Evolutionary conservation across 2,888 invertebrate species (phyloP), one percentile per base, ranked within the genome.

Genomic region (Copidosoma aretas): DNA sequence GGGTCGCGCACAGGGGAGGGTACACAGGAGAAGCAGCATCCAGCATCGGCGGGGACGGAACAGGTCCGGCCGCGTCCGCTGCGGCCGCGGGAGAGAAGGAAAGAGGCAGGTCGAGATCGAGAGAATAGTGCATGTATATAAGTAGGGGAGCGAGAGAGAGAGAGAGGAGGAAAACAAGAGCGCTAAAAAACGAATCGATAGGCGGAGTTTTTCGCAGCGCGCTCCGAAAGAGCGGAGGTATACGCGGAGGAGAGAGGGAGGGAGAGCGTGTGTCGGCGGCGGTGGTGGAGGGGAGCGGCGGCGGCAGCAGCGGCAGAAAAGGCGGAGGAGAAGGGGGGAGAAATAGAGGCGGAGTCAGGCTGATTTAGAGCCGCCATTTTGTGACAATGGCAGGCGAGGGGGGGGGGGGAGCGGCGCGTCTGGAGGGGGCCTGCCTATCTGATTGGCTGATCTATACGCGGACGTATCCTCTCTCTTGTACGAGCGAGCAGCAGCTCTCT

Each of bases 351-450:
- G 83, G 83, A 82, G 83, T 80, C 81, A 73, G 73, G 75, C 81
- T 83, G 83, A 83, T 83, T 83, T 83, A 83, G 80, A 78, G 82
- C 81, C 83, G 83, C 83, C 83, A 83, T 83, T 83, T 83, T 83
- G 83, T 82, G 83, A 83, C 83, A 83, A 82, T 81, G 22, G 59
- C 22, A 24, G 21, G 51, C 17, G 39, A 41, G 43, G 12, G 43
- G 43, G 61, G 19, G 21, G 51, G 21, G 39, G 51, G 43, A 17
- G 43, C 52, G 61, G 19, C 19, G 19, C 19, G 41, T 78, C 74
- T 78, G 78, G 79, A 78, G 81, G 81, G 81, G 80, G 79, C 75
- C 78, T 80, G 77, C 79, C 81, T 83, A 83, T 83, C 83, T 83
- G 83, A 83, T 83, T 83, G 83, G 83, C 82, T 82, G 82, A 83